phyloP scores from a whole-genome alignment of 2,113 vertebrate species.

The Choloepus hoffmanni region DNA sequence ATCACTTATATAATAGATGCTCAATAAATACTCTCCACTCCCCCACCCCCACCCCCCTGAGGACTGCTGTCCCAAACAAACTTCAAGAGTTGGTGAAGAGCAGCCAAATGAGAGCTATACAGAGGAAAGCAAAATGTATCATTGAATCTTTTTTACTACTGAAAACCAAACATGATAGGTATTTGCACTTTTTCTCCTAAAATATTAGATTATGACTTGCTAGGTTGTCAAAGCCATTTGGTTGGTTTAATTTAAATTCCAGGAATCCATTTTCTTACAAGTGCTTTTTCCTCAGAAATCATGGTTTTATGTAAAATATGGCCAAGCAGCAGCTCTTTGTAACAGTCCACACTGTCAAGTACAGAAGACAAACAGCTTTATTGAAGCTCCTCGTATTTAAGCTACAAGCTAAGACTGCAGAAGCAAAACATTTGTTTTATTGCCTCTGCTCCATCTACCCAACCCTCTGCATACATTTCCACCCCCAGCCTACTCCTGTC shows the following conservation, averaged over 20 bases:
- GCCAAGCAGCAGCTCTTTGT: background rate
- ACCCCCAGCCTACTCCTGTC: too few relatives aligned
- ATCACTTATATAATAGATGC: background rate
- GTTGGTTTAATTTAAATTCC: background rate
- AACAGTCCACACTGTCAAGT: background rate
- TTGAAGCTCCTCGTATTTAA: background rate
- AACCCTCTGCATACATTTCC: background rate
- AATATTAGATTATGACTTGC: background rate
- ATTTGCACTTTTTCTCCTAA: background rate
- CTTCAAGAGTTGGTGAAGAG: background rate
- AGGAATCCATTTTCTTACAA: background rate
- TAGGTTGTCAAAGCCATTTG: background rate
- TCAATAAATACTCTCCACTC: background rate
- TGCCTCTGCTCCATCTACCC: background rate
- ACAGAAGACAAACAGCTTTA: background rate
- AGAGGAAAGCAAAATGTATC: conserved; percentile 6
- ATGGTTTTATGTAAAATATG: background rate
- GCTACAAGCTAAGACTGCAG: too few relatives aligned
- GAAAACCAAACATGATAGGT: background rate
- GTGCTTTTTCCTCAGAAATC: background rate
- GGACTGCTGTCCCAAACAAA: background rate
- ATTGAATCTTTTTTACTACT: background rate
- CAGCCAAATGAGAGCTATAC: background rate
- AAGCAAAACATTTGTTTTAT: background rate
- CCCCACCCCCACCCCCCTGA: background rate